Base-by-base conservation (phyloP, 2,888 invertebrate species). In the Pterostichus madidus region DNA sequence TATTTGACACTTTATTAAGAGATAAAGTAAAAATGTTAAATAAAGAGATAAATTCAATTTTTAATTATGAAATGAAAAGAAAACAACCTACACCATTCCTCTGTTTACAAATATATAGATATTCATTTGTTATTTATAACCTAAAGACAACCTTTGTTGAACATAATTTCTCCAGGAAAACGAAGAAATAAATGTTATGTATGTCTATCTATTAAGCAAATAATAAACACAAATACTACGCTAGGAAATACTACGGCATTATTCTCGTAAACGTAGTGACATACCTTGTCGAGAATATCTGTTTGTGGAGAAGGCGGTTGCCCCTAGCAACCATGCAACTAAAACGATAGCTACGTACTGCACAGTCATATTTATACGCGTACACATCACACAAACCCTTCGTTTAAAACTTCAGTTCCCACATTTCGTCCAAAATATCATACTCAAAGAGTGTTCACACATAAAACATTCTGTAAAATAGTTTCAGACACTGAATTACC, bases 321-420 rank as follows among this genome's bases (percentile, higher is more conserved):
- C 77, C 77, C 77, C 39, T 77, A 77, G 77, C 77, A 77, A 56
- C 77, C n/a, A n/a, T 35, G 56, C 59, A 59, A 77, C 77, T 35
- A 77, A 59, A 52, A 77, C 77, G 13, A 17, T 11, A 7, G 77
- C 17, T 11, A 77, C 39, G 31, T n/a, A 56, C 77, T 56, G 56
- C 15, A 77, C 39, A n/a, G 11, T 77, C 77, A 77, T 77, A 15
- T 77, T 56, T 71, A 1, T 39, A 10, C 44, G 5, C 71, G 24
- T 11, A 44, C 77, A 77, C 53, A 24, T 68, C 10, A 32, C 39
- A 64, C 24, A 24, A 24, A 10, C 10, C 31, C 5, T 46, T 10
- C 46, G 15, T 31, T n/a, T 61, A 13, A 13, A 17, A 17, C 24
- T 46, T 73, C 73, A 46, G 49, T 52, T 7, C 75, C 52, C 75